Conservation (phyloP, 2,797 vertebrate species). For the Adelosebastes latens region DNA sequence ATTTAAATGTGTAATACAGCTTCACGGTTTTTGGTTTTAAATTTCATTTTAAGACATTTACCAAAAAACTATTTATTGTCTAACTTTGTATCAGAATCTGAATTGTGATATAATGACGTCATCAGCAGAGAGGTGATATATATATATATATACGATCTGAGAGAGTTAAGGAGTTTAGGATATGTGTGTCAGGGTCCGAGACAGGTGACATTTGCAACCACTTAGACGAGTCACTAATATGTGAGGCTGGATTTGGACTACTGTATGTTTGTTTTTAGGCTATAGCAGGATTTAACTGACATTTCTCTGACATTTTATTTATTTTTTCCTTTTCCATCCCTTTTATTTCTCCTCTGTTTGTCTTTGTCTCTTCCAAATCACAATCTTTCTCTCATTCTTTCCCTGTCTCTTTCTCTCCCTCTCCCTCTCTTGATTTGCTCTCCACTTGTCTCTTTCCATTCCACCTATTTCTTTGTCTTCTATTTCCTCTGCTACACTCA, state of each 20-base stretch:
- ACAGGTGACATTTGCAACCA: neutral
- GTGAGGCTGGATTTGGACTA: neutral
- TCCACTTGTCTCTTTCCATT: neutral
- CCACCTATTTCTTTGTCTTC: neutral
- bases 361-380: neutral
- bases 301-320: constrained; percentile 8
- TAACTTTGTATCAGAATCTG: neutral
- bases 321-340: neutral
- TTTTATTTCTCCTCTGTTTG: neutral
- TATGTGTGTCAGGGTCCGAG: neutral
- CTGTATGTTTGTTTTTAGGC: too few relatives aligned
- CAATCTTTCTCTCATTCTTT: neutral
- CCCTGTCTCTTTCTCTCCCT: neutral
- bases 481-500: neutral
- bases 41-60: too few relatives aligned
- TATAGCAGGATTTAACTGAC: neutral
- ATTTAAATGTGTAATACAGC: neutral
- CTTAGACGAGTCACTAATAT: neutral
- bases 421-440: neutral
- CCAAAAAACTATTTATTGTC: neutral
- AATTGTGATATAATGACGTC: neutral
- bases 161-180: neutral
- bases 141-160: neutral
- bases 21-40: neutral
- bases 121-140: neutral